A percentile compares a stretch with the other conserved stretches of the same genome.
Conservation (phyloP, 2,797 vertebrate species). For the Eulemur coronatus region DNA sequence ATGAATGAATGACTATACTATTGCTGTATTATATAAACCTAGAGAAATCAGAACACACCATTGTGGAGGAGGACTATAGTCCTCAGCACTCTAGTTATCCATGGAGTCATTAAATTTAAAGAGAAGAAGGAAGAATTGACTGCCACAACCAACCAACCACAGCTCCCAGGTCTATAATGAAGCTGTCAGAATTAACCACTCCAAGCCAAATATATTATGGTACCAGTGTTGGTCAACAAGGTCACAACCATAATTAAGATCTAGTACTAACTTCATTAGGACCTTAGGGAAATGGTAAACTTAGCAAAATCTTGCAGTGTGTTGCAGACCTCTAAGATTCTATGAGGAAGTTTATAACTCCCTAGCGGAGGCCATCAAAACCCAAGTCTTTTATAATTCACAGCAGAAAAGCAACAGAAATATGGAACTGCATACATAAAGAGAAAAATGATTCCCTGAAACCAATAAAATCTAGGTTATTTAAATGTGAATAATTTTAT, state of each 20-base stretch:
- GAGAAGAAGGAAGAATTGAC: not conserved
- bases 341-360: not conserved
- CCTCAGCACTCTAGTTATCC: not conserved
- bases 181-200: slow-evolving; percentile 20
- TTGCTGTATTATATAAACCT: not conserved
- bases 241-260: slow-evolving; percentile 8
- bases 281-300: not conserved
- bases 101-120: slow-evolving; percentile 4
- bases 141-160: not conserved
- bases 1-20: not conserved
- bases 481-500: not conserved
- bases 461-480: not conserved
- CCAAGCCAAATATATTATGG: not conserved
- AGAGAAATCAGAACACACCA: slow-evolving; percentile 1
- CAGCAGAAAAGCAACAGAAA: slow-evolving; percentile 21
- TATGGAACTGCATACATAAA: not conserved
- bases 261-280: not conserved
- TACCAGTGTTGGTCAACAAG: not conserved
- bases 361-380: not conserved
- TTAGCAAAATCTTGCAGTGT: not conserved
- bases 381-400: not conserved
- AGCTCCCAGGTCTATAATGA: not conserved
- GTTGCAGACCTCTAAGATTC: not conserved
- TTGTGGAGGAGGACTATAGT: not conserved
- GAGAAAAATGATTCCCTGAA: not conserved